These are phyloP conservation scores for Pampusana beccarii DNA, from an alignment of 2,113 vertebrate species.

Conservation along the genomic window DNA sequence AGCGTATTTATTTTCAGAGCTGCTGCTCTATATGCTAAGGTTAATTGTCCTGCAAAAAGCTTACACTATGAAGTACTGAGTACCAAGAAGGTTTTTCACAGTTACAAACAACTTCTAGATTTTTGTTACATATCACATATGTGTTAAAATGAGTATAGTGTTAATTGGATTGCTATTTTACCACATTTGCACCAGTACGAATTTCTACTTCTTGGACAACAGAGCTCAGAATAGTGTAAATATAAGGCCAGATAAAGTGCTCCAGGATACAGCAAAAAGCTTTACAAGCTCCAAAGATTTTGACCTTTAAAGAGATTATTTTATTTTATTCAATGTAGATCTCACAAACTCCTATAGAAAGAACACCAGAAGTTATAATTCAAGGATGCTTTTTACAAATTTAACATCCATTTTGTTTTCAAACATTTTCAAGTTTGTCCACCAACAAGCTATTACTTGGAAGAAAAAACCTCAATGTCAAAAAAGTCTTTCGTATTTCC, in stretches of 20 bases:
- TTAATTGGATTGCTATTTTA: slow-evolving; percentile 66
- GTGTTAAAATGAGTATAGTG: slow-evolving; percentile 62
- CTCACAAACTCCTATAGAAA: not conserved
- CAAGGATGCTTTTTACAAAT: not conserved
- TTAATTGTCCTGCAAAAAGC: slow-evolving; percentile 76
- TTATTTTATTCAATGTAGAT: not conserved
- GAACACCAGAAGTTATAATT: not conserved
- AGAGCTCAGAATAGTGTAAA: slow-evolving; percentile 50
- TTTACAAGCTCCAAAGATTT: not conserved
- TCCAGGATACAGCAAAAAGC: not conserved
- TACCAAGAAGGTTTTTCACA: slow-evolving; percentile 68
- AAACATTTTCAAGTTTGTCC: slow-evolving; percentile 45
- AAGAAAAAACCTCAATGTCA: slow-evolving; percentile 62
- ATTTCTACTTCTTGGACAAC: slow-evolving; percentile 70
- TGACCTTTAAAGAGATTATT: not conserved
- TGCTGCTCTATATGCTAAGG: slow-evolving; percentile 66
- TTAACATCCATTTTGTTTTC: slow-evolving; percentile 25
- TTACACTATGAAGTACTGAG: slow-evolving; percentile 56
- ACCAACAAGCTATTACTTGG: slow-evolving; percentile 56
- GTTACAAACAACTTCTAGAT: slow-evolving; percentile 70
- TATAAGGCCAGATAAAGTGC: slow-evolving; percentile 21
- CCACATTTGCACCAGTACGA: slow-evolving; percentile 62
- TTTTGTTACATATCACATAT: slow-evolving; percentile 73
- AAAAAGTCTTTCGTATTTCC: slow-evolving; percentile 46
- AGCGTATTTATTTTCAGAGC: slow-evolving; percentile 69